Percentiles rank a stretch among this genome's conserved stretches.
Conservation (phyloP, 2,797 vertebrate genomes). For the Chiloscyllium punctatum region DNA sequence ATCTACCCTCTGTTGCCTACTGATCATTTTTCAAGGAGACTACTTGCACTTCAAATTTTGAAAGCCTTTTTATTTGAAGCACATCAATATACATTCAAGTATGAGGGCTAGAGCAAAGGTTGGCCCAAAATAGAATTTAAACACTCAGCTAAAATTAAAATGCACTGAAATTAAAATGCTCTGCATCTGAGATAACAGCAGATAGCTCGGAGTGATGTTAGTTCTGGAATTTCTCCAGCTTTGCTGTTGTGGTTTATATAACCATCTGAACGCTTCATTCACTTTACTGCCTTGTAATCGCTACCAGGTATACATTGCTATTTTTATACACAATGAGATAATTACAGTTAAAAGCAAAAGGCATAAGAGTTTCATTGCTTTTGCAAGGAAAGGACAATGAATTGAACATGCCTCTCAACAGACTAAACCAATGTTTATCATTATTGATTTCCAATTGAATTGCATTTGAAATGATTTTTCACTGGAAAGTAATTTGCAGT, state of each 20-base stretch:
- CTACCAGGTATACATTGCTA: neutral
- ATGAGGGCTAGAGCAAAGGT: neutral
- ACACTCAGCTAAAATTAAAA: neutral
- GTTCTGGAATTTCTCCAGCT: neutral
- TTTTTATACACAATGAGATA: neutral
- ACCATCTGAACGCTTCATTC: neutral
- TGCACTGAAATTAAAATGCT: neutral
- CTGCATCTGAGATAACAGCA: neutral
- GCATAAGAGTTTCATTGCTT: neutral
- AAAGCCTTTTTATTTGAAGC: neutral
- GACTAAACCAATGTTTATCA: constrained; percentile 9
- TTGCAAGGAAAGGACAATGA: neutral
- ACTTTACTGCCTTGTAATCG: neutral
- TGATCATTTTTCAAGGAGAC: neutral
- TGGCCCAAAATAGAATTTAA: neutral
- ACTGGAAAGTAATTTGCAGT: neutral
- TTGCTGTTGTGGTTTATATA: neutral
- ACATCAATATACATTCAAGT: neutral
- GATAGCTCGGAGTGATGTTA: neutral
- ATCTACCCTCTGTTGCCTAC: neutral
- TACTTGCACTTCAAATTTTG: neutral
- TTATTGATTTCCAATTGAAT: constrained; percentile 35
- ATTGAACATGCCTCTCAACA: neutral
- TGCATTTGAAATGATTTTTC: constrained; percentile 27
- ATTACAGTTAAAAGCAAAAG: neutral